Base-by-base conservation (phyloP, 2,113 vertebrate genomes). In the Regulus satrapa region DNA sequence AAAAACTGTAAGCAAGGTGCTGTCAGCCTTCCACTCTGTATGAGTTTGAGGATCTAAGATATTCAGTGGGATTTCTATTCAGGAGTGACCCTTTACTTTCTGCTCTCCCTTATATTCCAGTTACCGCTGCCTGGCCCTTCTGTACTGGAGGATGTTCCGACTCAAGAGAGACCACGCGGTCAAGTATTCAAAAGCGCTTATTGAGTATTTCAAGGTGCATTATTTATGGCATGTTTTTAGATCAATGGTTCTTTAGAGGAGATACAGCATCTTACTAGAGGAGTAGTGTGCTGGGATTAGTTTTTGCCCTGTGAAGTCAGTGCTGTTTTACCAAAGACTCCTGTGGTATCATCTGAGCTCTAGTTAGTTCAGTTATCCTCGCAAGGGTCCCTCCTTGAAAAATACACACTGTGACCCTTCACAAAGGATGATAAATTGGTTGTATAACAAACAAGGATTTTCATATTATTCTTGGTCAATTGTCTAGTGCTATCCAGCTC, bases 111-210 rank as follows among this genome's bases (percentile, higher is more conserved):
- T 89, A 75, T 59, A 28, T 96, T 94, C 13, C 78, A 99, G 99
- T 97, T 99, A 99, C 96, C 98, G 99, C 81, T 99, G 99, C 95
- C 98, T 99, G 94, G 99, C 99, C 66, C 99, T 99, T 88, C 98
- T 99, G 18, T 99, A 99, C 97, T 99, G 99, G 99, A 98, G 99
- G 98, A 99, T 99, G 99, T 99, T 99, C 94, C 98, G 99, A 40
- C 98, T 99, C 91, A 99, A 99, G 97, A 99, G 99, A 96, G 99
- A 99, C 95, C 98, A 99, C 3, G 99, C 99, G 2, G 98, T 99
- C 63, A 99, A 99, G 97, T 99, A 99, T 96, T 99, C 99, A 4
- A 99, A 99, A 98, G 99, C 99, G 3, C 98, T 99, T 43, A 98
- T 99, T 41, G 99, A 99, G 92, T 99, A 99, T 96, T 99, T 99